Evolutionary conservation across 2,113 vertebrate genomes (phyloP).

Genomic region (Tinamus guttatus): DNA sequence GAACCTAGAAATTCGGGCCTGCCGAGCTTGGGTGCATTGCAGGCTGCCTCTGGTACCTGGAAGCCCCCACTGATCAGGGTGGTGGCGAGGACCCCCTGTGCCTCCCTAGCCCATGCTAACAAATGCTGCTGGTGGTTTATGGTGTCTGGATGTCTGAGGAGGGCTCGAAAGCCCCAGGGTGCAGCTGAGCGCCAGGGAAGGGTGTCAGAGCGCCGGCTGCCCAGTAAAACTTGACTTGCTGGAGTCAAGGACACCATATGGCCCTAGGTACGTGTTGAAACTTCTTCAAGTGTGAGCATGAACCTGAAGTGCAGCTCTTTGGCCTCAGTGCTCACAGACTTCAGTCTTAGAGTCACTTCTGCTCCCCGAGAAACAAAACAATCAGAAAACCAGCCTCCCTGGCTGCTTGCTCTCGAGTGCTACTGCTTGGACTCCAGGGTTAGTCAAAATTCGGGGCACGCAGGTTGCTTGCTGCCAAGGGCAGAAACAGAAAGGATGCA

Average conservation of each 20-base stretch:
- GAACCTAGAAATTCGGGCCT: background rate
- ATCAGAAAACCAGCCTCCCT: background rate
- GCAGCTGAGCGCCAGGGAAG: background rate
- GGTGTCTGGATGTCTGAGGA: constrained; percentile 17
- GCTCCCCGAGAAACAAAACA: background rate
- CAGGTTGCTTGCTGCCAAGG: background rate
- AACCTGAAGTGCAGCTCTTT: constrained; percentile 36
- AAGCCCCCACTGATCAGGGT: background rate
- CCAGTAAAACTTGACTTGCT: background rate
- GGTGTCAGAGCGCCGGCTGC: background rate
- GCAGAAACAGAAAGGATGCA: background rate
- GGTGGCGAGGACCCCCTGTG: background rate
- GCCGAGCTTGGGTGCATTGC: background rate
- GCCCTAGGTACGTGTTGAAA: background rate
- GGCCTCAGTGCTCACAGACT: background rate
- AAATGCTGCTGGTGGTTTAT: background rate
- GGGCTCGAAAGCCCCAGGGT: background rate
- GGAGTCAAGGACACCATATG: constrained; percentile 38
- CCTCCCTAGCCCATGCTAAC: background rate
- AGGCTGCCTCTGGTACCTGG: background rate
- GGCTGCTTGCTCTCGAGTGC: background rate
- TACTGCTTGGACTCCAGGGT: background rate
- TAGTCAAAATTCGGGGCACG: background rate
- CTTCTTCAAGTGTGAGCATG: constrained; percentile 3
- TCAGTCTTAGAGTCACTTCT: background rate